phyloP scores from a whole-genome alignment of 2,113 vertebrate genomes.

The Sylvia atricapilla region DNA sequence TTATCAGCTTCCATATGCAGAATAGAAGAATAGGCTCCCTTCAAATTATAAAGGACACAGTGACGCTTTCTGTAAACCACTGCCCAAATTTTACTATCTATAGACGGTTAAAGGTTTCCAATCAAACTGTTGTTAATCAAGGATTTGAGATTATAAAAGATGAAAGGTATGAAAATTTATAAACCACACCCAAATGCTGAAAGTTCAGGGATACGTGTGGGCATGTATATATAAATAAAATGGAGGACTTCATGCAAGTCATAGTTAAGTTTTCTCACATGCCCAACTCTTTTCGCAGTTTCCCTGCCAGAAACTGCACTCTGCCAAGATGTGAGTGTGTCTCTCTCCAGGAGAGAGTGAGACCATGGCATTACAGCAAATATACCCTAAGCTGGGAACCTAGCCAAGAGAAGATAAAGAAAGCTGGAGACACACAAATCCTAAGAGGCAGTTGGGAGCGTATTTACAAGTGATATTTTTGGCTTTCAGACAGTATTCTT shows the following conservation, averaged over 20 bases:
- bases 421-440: neutral
- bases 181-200: neutral
- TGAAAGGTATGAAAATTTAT: neutral
- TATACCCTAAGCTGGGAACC: neutral
- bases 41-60: neutral
- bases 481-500: neutral
- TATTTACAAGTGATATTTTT: neutral
- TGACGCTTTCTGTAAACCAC: neutral
- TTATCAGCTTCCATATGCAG: neutral
- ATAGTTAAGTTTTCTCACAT: neutral
- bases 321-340: neutral
- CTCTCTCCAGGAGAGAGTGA: neutral
- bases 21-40: neutral
- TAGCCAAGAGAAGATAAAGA: neutral
- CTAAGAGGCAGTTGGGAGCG: neutral
- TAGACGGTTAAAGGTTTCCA: neutral
- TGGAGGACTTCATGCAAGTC: neutral
- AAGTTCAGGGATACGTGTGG: neutral
- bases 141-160: neutral
- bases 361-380: neutral
- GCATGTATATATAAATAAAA: neutral
- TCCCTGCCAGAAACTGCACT: neutral
- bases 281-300: neutral
- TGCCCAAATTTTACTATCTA: neutral
- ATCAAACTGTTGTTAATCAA: neutral